phyloP scores from a whole-genome alignment of 2,113 vertebrate genomes.

The Danio rerio region DNA sequence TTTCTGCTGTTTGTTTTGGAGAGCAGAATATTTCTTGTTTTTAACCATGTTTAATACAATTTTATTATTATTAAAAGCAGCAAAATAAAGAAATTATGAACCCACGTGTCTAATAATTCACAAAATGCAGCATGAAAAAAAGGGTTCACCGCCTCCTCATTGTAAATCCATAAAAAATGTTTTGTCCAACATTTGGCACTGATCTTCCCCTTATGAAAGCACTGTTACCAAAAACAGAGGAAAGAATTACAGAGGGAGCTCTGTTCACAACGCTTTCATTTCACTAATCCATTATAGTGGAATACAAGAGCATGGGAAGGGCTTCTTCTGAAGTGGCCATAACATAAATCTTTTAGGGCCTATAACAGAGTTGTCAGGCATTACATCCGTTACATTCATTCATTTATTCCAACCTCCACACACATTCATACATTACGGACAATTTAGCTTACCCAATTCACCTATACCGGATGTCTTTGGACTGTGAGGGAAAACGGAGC shows the following conservation, averaged over 20 bases:
- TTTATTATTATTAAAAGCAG: not conserved
- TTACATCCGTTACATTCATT: no score
- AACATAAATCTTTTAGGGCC: not conserved
- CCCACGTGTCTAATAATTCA: not conserved
- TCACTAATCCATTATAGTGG: not conserved
- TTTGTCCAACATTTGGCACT: constrained; percentile 1
- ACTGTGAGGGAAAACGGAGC: no score
- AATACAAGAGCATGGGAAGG: not conserved
- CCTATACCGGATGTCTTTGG: no score
- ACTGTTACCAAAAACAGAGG: constrained; percentile 1
- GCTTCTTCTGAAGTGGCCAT: not conserved
- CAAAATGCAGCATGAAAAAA: not conserved
- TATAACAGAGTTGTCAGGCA: not conserved
- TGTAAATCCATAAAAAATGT: not conserved
- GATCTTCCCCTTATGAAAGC: not conserved
- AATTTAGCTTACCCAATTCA: no score
- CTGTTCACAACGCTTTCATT: not conserved
- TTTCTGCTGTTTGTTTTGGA: not conserved
- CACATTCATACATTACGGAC: no score
- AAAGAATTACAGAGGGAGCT: constrained; percentile 15
- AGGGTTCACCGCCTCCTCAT: not conserved
- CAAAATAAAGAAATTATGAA: not conserved
- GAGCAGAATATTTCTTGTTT: not conserved
- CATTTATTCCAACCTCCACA: no score
- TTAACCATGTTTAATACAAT: not conserved